Evolutionary conservation across 2,797 vertebrate genomes (phyloP), one percentile per base, ranked within the genome.

Genomic region (Chromobotia macracanthus): DNA sequence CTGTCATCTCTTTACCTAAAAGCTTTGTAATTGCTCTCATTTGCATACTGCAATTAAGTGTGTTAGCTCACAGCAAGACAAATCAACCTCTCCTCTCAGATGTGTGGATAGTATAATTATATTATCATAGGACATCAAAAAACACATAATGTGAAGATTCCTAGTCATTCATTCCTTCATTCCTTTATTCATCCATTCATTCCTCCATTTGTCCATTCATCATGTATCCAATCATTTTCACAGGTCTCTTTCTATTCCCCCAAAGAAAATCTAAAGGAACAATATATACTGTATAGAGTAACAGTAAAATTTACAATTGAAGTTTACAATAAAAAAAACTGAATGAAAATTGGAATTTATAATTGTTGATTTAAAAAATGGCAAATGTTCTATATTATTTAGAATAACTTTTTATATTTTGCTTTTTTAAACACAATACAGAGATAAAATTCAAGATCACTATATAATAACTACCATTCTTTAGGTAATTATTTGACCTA

Each of bases 1-100:
- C 97, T 99, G 97, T 98, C 96, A 98, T 96, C 95, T 95, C 95
- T 96, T 98, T 96, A 97, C 96, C 97, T 99, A 98, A 98, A 99
- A 98, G 97, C 96, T 97, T 98, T 97, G 96, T 99, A 99, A 99
- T 98, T 98, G 96, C 96, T 97, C 96, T 98, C 96, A 99, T 99
- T 99, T 99, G 97, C 97, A 99, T 99, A 98, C 94, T 95, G 97
- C 97, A 99, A 99, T 99, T 99, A 99, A 96, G 95, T 96, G 96
- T 96, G 96, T 97, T 96, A 97, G 96, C 97, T 98, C 96, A 95
- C 95, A 97, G 97, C 95, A 95, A 97, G 94, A 95, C 92, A 92
- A 93, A 93, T 94, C 93, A 94, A 96, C 96, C 95, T 95, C 94
- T 94, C 95, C 95, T 95, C 95, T 95, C 89, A 92, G 90, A 90